Evolutionary conservation across 2,113 vertebrate species (phyloP).

Genomic region (Monarcha castaneiventris): DNA sequence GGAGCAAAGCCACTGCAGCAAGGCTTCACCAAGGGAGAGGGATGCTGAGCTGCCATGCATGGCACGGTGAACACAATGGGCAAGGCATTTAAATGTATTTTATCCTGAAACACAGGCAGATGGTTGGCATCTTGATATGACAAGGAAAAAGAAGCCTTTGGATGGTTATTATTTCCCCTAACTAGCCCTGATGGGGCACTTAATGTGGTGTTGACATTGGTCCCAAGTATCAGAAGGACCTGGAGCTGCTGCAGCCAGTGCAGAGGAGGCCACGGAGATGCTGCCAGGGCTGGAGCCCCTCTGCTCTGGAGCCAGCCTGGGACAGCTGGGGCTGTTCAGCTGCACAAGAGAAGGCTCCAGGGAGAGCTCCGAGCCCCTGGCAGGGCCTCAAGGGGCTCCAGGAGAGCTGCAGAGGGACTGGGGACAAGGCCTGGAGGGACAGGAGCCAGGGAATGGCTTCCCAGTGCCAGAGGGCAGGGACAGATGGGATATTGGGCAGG

Average conservation of each 20-base stretch:
- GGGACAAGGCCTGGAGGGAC: neutral
- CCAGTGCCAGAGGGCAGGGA: neutral
- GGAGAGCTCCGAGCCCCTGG: neutral
- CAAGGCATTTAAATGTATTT: neutral
- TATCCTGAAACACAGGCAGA: neutral
- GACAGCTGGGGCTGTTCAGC: neutral
- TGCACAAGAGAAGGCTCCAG: neutral
- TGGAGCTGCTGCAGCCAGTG: neutral
- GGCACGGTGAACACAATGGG: neutral
- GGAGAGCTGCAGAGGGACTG: neutral
- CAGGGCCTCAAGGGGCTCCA: neutral
- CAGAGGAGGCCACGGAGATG: neutral
- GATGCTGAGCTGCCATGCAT: neutral
- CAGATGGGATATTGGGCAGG: neutral
- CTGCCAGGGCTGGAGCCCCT: neutral
- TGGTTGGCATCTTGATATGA: neutral
- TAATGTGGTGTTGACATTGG: neutral
- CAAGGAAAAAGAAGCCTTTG: neutral
- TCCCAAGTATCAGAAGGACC: neutral
- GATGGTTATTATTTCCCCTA: neutral
- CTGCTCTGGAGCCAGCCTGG: neutral
- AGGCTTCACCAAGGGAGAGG: fast-evolving
- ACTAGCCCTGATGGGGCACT: neutral
- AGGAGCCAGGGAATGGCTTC: neutral
- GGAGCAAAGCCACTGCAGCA: neutral